These are phyloP conservation scores for Oreochromis tanganicae DNA, from an alignment of 2,113 vertebrate genomes.

Conservation along the genomic window DNA sequence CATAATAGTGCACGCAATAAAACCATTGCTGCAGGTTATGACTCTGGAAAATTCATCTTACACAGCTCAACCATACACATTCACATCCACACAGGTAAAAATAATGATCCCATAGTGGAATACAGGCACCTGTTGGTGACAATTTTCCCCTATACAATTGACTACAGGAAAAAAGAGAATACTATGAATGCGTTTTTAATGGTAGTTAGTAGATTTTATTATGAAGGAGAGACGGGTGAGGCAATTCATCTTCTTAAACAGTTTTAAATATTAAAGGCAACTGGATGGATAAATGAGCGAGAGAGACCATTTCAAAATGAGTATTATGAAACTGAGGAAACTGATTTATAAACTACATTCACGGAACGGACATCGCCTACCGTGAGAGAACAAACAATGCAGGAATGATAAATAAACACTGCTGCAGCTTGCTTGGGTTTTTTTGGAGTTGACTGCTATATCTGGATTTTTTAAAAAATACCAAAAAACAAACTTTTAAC, in stretches of 20 bases:
- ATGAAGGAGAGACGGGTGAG: not conserved
- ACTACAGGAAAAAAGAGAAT: not conserved
- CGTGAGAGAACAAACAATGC: not conserved
- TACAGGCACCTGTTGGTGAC: not conserved
- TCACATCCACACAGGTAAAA: not conserved
- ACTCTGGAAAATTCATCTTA: not conserved
- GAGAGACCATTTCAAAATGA: not conserved
- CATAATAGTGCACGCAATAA: not conserved
- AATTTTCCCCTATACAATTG: not conserved
- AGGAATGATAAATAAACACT: not conserved
- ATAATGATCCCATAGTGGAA: not conserved
- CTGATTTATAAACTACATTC: not conserved
- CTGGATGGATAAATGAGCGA: not conserved
- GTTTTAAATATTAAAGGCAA: not conserved
- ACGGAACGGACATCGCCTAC: not conserved
- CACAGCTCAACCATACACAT: not conserved
- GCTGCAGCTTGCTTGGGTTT: not conserved
- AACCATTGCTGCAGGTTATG: not conserved
- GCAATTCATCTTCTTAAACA: not conserved
- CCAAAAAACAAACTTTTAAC: not conserved
- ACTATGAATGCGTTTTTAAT: not conserved
- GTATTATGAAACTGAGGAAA: conserved; percentile 6
- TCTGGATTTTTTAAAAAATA: not conserved
- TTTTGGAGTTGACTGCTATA: not conserved
- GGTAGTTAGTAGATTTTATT: not conserved